phyloP scores from a whole-genome alignment of 2,888 invertebrate species.

The Acleris laterana region DNA sequence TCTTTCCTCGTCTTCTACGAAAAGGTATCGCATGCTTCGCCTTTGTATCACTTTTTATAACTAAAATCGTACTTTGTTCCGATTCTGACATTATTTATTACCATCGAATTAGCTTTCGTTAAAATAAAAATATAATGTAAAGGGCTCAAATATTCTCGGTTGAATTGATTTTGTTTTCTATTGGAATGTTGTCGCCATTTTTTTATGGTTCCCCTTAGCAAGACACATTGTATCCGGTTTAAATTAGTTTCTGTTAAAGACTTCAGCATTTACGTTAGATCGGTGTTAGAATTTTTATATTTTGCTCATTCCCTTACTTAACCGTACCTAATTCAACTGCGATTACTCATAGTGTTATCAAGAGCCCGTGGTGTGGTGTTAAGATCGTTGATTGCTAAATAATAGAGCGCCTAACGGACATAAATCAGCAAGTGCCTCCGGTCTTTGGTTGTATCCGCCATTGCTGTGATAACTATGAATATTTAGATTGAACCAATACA shows the following conservation, averaged over 20 bases:
- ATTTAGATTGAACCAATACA: neutral
- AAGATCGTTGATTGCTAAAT: constrained; percentile 65
- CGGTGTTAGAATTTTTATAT: neutral
- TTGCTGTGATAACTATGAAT: constrained; percentile 19
- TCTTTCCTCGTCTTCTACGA: constrained; percentile 81
- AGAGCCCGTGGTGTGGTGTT: constrained; percentile 51
- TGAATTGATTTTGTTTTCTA: constrained; percentile 10
- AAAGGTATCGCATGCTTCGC: constrained; percentile 81
- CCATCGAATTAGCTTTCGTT: constrained; percentile 52
- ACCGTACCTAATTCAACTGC: constrained; percentile 33
- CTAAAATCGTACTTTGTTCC: constrained; percentile 68
- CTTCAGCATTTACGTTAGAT: neutral
- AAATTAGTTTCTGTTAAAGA: neutral
- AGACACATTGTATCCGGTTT: neutral
- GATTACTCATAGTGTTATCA: constrained; percentile 42
- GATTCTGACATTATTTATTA: constrained; percentile 76
- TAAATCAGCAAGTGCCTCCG: constrained; percentile 62
- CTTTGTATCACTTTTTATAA: constrained; percentile 82
- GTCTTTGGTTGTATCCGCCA: constrained; percentile 46
- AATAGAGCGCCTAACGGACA: constrained; percentile 54
- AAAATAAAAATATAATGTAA: constrained; percentile 55
- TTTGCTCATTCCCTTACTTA: neutral
- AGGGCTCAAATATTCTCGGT: constrained; percentile 37
- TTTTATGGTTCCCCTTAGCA: neutral
- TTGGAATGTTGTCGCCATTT: neutral